Evolutionary conservation across 2,888 invertebrate genomes (phyloP), one percentile per base, ranked within the genome.

Genomic region (Deilephila elpenor): DNA sequence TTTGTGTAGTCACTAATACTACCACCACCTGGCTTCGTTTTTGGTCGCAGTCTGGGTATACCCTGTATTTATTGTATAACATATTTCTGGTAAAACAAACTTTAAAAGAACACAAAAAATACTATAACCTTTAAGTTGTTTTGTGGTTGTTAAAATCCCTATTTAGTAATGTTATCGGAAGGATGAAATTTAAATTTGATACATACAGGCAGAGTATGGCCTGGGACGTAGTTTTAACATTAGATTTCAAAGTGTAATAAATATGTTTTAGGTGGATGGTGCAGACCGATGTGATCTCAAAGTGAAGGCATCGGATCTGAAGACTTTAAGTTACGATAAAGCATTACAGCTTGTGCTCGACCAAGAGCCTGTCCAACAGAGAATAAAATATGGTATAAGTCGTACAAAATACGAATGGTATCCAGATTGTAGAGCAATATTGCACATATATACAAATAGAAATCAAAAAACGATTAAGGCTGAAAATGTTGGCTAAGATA

Each of bases 381-480:
- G 89, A 77, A 78, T 90, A 34, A 89, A 81, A 79, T 83, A 78
- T 51, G 92, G 89, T 61, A 91, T 94, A 74, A 75, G 81, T 29
- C 89, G 81, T 78, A 89, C 90, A 0, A 90, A 90, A 77, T 94
- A 87, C 78, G 91, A 93, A 76, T 79, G 90, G 53, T 94, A 90
- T 80, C 93, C 93, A 3, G 88, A 90, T 70, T 93, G 93, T 81
- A 88, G 93, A 71, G 95, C 93, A 4, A 90, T 93, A 78, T 82
- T 95, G 71, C 82, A 93, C 78, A 90, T 95, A 82, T 89, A 81
- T 77, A 92, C 93, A 29, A 88, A 89, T 67, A 86, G 80, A 76
- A 82, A 83, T 72, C 73, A 74, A 51, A 86, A 86, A 75, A 74
- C 76, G 75, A 70, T 64, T 70, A 74, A 78, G 75, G 70, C 60